These are phyloP conservation scores for Heteractis magnifica DNA, from an alignment of 92 coral and sea anemone species.

Conservation along the genomic window DNA sequence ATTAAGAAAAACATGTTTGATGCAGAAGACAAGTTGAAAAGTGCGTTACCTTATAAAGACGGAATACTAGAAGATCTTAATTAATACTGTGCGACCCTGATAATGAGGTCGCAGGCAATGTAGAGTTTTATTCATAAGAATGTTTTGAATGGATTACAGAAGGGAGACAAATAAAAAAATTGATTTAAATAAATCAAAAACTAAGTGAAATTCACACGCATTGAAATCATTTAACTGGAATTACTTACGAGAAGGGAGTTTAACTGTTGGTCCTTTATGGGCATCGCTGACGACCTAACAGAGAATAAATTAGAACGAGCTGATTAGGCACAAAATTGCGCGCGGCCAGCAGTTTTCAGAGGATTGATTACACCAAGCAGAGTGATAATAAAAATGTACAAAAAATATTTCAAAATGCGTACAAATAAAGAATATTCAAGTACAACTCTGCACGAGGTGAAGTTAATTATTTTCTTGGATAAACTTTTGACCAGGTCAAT, in stretches of 20 bases:
- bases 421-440: neutral
- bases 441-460: neutral
- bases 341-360: slow-evolving; percentile 5
- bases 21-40: neutral
- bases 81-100: neutral
- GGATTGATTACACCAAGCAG: neutral
- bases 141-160: neutral
- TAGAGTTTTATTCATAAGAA: neutral
- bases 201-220: neutral
- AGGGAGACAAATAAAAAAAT: neutral
- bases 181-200: neutral
- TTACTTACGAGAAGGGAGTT: slow-evolving; percentile 20
- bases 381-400: slow-evolving; percentile 5
- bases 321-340: slow-evolving; percentile 9
- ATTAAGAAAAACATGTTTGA: neutral
- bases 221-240: neutral
- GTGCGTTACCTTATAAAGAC: neutral
- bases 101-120: neutral
- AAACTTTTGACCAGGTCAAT: slow-evolving; percentile 21
- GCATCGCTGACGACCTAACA: slow-evolving; percentile 24
- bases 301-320: neutral
- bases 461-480: neutral
- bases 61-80: neutral
- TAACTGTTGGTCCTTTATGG: slow-evolving; percentile 10
- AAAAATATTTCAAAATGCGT: neutral